phyloP scores from a whole-genome alignment of 2,888 invertebrate genomes.

The Argyresthia albistria region DNA sequence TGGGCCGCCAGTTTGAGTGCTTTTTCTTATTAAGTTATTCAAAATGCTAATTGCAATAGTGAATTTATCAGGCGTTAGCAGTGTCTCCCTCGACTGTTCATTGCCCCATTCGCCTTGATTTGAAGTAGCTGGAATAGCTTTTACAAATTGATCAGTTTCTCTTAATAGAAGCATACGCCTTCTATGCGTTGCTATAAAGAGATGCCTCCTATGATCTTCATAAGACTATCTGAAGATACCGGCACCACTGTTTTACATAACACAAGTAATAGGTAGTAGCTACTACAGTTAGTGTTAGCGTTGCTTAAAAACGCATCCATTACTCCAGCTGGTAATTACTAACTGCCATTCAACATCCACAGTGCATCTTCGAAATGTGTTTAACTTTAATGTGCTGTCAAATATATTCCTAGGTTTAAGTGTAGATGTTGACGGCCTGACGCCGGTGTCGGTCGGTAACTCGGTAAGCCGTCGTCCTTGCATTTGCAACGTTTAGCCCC shows the following conservation, averaged over 20 bases:
- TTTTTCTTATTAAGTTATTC: not conserved
- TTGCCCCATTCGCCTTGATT: not conserved
- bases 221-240: too few relatives aligned
- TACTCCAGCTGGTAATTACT: too few relatives aligned
- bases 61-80: not conserved
- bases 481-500: conserved; percentile 23
- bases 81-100: not conserved
- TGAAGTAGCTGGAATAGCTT: not conserved
- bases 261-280: too few relatives aligned
- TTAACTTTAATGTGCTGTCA: not conserved
- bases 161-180: too few relatives aligned
- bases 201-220: too few relatives aligned
- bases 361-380: not conserved
- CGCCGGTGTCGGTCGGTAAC: conserved; percentile 17
- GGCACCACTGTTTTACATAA: too few relatives aligned
- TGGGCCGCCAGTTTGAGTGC: conserved; percentile 15
- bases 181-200: too few relatives aligned
- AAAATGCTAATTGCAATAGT: conserved; percentile 1
- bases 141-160: not conserved
- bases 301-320: too few relatives aligned
- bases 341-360: too few relatives aligned
- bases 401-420: not conserved
- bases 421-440: too few relatives aligned
- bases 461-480: conserved; percentile 37
- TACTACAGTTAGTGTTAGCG: too few relatives aligned